Conservation (phyloP, 2,113 vertebrate genomes). For the Corythoichthys intestinalis region DNA sequence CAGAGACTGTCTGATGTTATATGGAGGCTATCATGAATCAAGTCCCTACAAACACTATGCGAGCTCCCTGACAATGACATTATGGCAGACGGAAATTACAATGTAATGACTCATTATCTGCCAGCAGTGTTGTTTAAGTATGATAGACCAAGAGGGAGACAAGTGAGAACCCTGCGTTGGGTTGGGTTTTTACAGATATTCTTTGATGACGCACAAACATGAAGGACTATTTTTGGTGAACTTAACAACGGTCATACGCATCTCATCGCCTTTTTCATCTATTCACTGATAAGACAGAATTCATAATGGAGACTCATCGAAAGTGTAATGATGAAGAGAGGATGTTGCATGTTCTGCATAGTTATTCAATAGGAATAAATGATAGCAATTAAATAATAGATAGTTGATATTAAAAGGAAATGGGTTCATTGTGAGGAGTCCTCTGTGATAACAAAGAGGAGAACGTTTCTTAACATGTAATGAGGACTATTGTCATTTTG, state of each 20-base stretch:
- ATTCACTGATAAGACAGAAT: conserved; percentile 43
- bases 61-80: conserved; percentile 38
- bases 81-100: conserved; percentile 49
- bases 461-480: conserved; percentile 49
- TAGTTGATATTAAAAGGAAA: conserved; percentile 63
- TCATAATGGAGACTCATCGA: conserved; percentile 45
- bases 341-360: conserved; percentile 37
- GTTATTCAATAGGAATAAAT: conserved; percentile 63
- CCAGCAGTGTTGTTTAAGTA: conserved; percentile 25
- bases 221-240: conserved; percentile 17
- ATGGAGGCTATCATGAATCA: conserved; percentile 28
- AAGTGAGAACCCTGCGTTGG: conserved; percentile 1
- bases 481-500: conserved; percentile 53
- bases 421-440: conserved; percentile 55
- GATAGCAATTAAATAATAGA: conserved; percentile 69
- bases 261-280: conserved; percentile 29
- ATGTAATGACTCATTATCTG: conserved; percentile 48
- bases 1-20: conserved; percentile 18
- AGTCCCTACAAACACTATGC: conserved; percentile 28
- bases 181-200: conserved; percentile 23
- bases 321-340: conserved; percentile 33
- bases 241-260: conserved; percentile 29
- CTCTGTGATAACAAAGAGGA: conserved; percentile 53
- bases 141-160: conserved; percentile 21
- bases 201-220: conserved; percentile 19